A percentile compares a stretch with the other conserved stretches of the same genome.
Conservation (phyloP, 2,113 vertebrate species). For the Solenodon paradoxus region DNA sequence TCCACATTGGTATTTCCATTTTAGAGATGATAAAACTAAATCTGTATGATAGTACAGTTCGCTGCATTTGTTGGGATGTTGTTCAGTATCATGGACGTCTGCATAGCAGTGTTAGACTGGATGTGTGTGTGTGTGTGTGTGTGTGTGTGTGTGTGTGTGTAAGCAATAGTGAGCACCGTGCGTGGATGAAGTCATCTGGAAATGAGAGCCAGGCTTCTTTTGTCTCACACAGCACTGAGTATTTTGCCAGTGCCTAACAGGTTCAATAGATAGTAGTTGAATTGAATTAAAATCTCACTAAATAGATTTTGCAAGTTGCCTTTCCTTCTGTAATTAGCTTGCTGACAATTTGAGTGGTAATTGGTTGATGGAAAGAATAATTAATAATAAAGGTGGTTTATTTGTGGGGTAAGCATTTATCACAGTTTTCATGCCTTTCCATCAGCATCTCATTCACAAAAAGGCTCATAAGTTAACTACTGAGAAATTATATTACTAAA, state of each 20-base stretch:
- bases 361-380: constrained; percentile 64
- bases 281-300: constrained; percentile 68
- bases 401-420: constrained; percentile 61
- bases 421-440: constrained; percentile 62
- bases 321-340: constrained; percentile 66
- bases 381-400: constrained; percentile 67
- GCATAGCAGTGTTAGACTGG: too few relatives aligned
- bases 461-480: constrained; percentile 81
- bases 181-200: background rate
- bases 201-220: constrained; percentile 41
- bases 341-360: constrained; percentile 53
- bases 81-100: background rate
- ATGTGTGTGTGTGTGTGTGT: background rate
- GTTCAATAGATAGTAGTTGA: constrained; percentile 39
- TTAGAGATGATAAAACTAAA: background rate
- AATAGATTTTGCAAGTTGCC: constrained; percentile 60
- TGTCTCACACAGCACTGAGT: background rate
- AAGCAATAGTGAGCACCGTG: background rate
- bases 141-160: accelerated
- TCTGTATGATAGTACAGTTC: background rate
- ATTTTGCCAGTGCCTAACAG: constrained; percentile 25
- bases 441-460: constrained; percentile 79
- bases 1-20: constrained; percentile 14
- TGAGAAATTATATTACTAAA: constrained; percentile 83
- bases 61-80: background rate